Evolutionary conservation across 2,888 invertebrate species (phyloP), one percentile per base, ranked within the genome.

Genomic region (Cataglyphis cursor): DNA sequence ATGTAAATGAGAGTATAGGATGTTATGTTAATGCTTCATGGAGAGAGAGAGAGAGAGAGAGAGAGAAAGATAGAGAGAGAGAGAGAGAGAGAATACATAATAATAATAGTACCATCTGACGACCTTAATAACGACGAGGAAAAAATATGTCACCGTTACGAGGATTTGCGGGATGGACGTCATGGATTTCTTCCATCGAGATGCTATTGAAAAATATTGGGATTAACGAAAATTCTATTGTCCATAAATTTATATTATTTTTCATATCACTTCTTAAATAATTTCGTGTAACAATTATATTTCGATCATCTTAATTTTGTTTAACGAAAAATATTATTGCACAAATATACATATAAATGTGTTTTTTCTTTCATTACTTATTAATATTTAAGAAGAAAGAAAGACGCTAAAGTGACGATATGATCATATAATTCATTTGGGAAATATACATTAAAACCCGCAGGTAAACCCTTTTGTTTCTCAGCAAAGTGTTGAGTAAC

Each of bases 21-120:
- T 31, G 18, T 61, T 61, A 21, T 51, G 38, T 4, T 51, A 51
- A 64, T 21, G 64, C 35, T 61, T 35, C n/a, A 35, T 8, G n/a
- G 18, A 48, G 31, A 31, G 31, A 31, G 31, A 31, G 31, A 31
- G 31, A 31, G 31, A 31, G 1, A 31, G 31, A 31, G 4, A 31
- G 31, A 31, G 31, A 31, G 6, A 31, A 4, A 31, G 31, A 31
- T 5, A 31, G 18, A 51, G 31, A 31, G 31, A 31, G 5, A 31
- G 31, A 31, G 31, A 31, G 31, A 31, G 31, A 31, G 35, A 35
- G 18, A 51, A 3, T 38, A n/a, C 12, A 9, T 12, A 12, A 21
- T 64, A 64, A 64, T 38, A 64, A 64, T 64, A 64, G 64, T 24
- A 21, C 21, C 35, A 64, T 41, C 24, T 64, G n/a, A 64, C 38